Conservation (phyloP, 2,888 invertebrate species). For the Torymus aiolomorphi region DNA sequence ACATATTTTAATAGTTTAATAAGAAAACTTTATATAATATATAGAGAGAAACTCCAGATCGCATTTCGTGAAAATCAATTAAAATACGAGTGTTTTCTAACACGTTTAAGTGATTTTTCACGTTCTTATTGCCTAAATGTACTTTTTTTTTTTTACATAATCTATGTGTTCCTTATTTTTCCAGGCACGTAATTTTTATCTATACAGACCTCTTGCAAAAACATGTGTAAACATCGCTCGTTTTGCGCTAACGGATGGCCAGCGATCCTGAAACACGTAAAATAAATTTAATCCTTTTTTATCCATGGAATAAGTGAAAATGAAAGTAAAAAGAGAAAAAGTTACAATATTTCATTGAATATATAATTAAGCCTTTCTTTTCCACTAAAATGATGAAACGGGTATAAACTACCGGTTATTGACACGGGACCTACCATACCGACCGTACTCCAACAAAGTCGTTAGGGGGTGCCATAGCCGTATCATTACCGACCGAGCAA, state of each 20-base stretch:
- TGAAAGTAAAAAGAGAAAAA: too few species aligned
- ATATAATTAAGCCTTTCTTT: too few species aligned
- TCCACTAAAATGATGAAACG: too few species aligned
- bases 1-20: constrained; percentile 51
- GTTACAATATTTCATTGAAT: too few species aligned
- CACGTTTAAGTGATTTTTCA: constrained; percentile 55
- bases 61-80: constrained; percentile 55
- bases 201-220: constrained; percentile 97
- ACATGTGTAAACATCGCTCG: constrained; percentile 99
- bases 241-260: constrained; percentile 99
- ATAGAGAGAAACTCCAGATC: constrained; percentile 57
- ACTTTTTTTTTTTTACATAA: constrained; percentile 50
- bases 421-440: too few species aligned
- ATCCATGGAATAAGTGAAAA: too few species aligned
- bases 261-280: constrained; percentile 85
- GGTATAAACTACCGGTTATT: too few species aligned
- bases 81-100: constrained; percentile 55
- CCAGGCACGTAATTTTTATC: constrained; percentile 99
- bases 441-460: too few species aligned
- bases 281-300: constrained; percentile 2
- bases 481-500: too few species aligned
- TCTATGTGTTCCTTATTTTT: constrained; percentile 96
- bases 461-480: too few species aligned
- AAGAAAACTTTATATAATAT: constrained; percentile 54
- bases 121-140: constrained; percentile 57